Evolutionary conservation across 2,888 invertebrate species (phyloP), one percentile per base, ranked within the genome.

Genomic region (Nycteola revayana): DNA sequence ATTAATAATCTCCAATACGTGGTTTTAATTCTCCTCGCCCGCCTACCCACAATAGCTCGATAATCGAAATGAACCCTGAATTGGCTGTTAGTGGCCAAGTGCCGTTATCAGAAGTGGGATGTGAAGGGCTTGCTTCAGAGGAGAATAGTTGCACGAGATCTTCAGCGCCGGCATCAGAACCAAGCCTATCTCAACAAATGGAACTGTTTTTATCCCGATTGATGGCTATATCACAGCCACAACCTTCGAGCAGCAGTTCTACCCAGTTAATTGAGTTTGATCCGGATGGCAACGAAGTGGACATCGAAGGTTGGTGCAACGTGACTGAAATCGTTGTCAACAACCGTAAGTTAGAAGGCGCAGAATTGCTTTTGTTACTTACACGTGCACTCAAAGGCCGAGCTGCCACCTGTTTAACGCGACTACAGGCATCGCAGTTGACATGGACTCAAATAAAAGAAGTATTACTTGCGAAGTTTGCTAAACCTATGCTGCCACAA

Each of bases 271-370:
- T 32, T 3, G 1, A 17, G 0, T 38, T 38, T 8, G 21, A 38
- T 9, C 38, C 33, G 0, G 39, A 39, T 21, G 28, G 27, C 3
- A 9, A 7, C 1, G 39, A 34, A 1, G 27, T 34, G 6, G 39
- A 39, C 22, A 28, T 39, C 7, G 31, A 34, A 10, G 30, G 22
- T 25, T 34, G 39, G 39, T 39, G 39, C 8, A 30, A 9, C 1
- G n/a, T 38, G 0, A 29, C 32, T 0, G 38, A 38, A 9, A 7
- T 33, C 1, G 23, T 38, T 1, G 21, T 39, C 0, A 11, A 29
- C 4, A 26, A 10, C 1, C 22, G 23, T 9, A n/a, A 20, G 0
- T n/a, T 28, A 1, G 31, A 42, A 10, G 18, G 18, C 6, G 18
- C 18, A 3, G 18, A 18, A 18, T 6, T 18, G 6, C 6, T 18